phyloP scores from a whole-genome alignment of 2,797 vertebrate species.

The Agapornis canus region DNA sequence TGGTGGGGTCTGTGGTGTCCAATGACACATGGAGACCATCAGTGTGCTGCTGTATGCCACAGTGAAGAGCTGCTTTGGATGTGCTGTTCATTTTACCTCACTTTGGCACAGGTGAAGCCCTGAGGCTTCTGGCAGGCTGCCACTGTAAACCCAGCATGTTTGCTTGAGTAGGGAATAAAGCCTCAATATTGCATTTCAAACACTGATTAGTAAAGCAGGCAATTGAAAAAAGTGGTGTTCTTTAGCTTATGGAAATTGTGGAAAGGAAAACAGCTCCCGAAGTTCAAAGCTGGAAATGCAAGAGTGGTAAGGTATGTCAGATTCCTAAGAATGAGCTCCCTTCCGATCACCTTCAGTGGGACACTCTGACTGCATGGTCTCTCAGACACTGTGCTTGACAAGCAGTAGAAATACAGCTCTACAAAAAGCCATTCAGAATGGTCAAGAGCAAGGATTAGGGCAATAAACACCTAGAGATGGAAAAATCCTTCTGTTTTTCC shows the following conservation, averaged over 20 bases:
- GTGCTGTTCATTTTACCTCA: not conserved
- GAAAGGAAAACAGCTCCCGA: not conserved
- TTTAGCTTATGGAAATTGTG: not conserved
- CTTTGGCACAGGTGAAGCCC: not conserved
- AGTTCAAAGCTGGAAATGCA: not conserved
- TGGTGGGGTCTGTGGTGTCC: not conserved
- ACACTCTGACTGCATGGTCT: not conserved
- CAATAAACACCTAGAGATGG: not conserved
- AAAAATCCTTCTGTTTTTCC: not conserved
- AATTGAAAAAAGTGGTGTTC: not conserved
- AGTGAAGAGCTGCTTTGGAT: not conserved
- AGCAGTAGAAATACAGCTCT: not conserved
- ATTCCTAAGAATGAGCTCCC: not conserved
- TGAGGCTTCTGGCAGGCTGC: not conserved
- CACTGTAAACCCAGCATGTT: not conserved
- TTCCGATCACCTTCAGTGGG: not conserved
- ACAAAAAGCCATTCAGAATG: not conserved
- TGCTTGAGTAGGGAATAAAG: not conserved
- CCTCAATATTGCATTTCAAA: not conserved
- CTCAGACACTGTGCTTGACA: not conserved
- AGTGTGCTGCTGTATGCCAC: not conserved
- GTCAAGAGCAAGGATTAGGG: not conserved
- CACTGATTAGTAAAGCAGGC: not conserved
- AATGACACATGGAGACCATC: rapidly evolving
- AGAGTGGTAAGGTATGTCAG: not conserved